These are phyloP conservation scores for Papilio gigon DNA, from an alignment of 2,888 invertebrate species.

Conservation along the genomic window DNA sequence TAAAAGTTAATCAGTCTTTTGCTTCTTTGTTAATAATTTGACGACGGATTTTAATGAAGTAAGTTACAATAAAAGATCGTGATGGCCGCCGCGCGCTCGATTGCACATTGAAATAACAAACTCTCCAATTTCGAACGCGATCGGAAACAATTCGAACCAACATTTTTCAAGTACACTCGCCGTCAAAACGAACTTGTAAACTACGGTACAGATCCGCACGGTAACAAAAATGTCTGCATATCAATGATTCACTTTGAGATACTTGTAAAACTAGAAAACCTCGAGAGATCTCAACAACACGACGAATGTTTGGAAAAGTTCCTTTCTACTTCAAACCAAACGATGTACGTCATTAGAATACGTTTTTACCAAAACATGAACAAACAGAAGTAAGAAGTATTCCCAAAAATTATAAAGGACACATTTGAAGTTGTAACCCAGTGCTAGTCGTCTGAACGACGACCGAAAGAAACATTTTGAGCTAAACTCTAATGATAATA, in stretches of 20 bases:
- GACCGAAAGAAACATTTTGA: too few relatives aligned
- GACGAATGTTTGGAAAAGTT: not conserved
- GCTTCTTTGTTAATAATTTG: not conserved
- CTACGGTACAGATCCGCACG: not conserved
- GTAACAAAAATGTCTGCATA: not conserved
- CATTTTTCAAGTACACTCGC: conserved; percentile 8
- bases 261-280: conserved; percentile 6
- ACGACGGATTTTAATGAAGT: too few relatives aligned
- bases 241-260: conserved; percentile 15
- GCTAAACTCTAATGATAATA: too few relatives aligned
- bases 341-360: not conserved
- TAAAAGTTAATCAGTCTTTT: not conserved
- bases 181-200: conserved; percentile 22
- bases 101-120: not conserved
- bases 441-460: too few relatives aligned
- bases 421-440: too few relatives aligned
- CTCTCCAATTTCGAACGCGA: not conserved
- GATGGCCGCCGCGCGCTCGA: not conserved
- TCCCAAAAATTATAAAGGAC: too few relatives aligned
- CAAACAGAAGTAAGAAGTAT: not conserved
- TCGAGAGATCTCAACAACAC: not conserved
- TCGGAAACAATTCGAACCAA: conserved; percentile 14
- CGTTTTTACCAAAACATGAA: not conserved
- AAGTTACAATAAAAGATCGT: not conserved
- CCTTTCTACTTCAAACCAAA: not conserved